Conservation (phyloP, 2,797 vertebrate species). For the Scolopax rusticola region DNA sequence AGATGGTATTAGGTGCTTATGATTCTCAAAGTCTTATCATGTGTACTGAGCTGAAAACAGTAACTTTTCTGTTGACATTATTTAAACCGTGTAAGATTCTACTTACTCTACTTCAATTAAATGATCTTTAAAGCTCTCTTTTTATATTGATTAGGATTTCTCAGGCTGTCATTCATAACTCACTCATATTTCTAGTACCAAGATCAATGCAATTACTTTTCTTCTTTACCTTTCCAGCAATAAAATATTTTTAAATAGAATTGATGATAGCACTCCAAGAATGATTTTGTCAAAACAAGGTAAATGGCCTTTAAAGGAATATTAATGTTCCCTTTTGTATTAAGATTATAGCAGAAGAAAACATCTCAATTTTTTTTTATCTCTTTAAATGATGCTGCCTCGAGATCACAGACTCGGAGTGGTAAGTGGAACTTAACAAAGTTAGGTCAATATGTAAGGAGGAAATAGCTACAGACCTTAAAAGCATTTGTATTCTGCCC, state of each 20-base stretch:
- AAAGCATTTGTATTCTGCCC: not conserved
- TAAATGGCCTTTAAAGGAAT: not conserved
- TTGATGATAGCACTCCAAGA: not conserved
- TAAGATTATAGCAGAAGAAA: not conserved
- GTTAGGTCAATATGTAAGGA: not conserved
- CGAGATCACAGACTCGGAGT: not conserved
- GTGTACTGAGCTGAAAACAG: slow-evolving; percentile 48
- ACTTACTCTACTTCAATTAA: slow-evolving; percentile 53
- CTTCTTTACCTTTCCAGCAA: not conserved
- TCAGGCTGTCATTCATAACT: slow-evolving; percentile 30
- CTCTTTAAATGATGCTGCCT: not conserved
- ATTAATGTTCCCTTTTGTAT: not conserved
- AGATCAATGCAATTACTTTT: slow-evolving; percentile 1
- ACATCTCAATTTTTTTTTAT: not conserved
- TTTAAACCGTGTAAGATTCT: slow-evolving; percentile 63
- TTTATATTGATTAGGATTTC: slow-evolving; percentile 48
- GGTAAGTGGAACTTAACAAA: not conserved
- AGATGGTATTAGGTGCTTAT: slow-evolving; percentile 63
- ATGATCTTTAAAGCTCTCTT: slow-evolving; percentile 46
- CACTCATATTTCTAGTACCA: slow-evolving; percentile 9
- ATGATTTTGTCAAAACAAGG: not conserved
- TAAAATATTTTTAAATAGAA: not conserved
- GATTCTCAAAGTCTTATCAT: slow-evolving; percentile 33
- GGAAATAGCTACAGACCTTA: not conserved
- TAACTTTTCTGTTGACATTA: slow-evolving; percentile 50